Evolutionary conservation across 1,140 invertebrate genomes (phyloP), one percentile per base, ranked within the genome.

Genomic region (Eufriesea mexicana): DNA sequence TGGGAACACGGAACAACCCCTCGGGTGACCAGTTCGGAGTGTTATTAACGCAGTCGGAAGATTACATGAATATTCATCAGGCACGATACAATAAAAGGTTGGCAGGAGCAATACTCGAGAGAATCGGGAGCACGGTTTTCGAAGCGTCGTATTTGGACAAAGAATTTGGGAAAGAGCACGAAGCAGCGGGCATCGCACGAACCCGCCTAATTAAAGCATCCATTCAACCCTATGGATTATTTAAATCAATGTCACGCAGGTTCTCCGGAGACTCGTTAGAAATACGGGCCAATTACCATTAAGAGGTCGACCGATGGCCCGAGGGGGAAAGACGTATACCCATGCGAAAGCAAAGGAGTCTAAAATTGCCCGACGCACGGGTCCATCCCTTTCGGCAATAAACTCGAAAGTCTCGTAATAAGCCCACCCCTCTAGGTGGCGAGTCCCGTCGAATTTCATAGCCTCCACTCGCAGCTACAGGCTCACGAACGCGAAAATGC

Each of bases 361-460:
- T 62, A 62, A 83, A 85, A 87, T 88, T 81, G 76, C 68, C 47
- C 28, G 59, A 61, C 73, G 74, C 73, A 61, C 68, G 68, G 28
- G 73, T 70, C 84, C 77, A 76, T 64, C 84, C 82, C 64, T 83
- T 84, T 78, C 68, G 67, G 84, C 78, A 88, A 89, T 90, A 90
- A 89, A 84, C 88, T 89, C 61, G 72, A 85, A 90, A 91, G 85
- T 89, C 80, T 86, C 88, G 86, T 88, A 87, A 89, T 86, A 84
- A 91, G 71, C 67, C 73, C 79, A 67, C 79, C 79, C 68, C 72
- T 79, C 74, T 45, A 64, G 25, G 12, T 45, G 79, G 8, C 28
- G 61, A 68, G 42, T 45, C 49, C n/a, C 57, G 54, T 84, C 59
- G 57, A 76, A 75, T 62, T 49, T 70, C 23, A 47, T 81, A 51